These are phyloP conservation scores for Eptesicus fuscus DNA, from an alignment of 2,113 vertebrate species.

Conservation along the genomic window DNA sequence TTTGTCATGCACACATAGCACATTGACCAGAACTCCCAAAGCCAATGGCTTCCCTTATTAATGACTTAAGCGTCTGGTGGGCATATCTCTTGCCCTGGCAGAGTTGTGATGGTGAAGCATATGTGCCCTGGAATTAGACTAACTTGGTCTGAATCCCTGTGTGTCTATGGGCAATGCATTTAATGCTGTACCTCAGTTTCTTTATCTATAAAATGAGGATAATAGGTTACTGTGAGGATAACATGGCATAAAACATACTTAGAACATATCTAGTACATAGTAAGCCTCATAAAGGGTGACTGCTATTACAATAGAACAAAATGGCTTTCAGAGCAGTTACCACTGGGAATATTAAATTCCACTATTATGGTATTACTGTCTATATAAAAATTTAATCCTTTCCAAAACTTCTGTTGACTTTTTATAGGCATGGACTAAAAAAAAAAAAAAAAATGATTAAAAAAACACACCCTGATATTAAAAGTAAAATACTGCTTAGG, in stretches of 20 bases:
- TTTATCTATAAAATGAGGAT: background rate
- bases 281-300: background rate
- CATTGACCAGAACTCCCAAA: constrained; percentile 17
- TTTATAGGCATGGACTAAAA: background rate
- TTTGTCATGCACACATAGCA: constrained; percentile 11
- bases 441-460: background rate
- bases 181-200: background rate
- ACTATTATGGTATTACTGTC: background rate
- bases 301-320: background rate
- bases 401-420: background rate
- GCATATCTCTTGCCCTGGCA: background rate
- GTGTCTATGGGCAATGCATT: background rate
- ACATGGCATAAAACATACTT: background rate
- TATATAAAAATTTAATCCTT: constrained; percentile 25
- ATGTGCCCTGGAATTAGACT: background rate
- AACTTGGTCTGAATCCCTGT: background rate
- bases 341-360: background rate
- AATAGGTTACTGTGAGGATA: background rate
- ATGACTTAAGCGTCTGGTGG: background rate
- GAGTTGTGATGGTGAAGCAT: background rate
- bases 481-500: constrained; percentile 8
- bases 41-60: constrained; percentile 10
- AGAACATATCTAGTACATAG: background rate
- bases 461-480: background rate
- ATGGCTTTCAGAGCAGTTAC: background rate